phyloP scores from a whole-genome alignment of 2,113 vertebrate genomes.

The Acanthisitta chloris region DNA sequence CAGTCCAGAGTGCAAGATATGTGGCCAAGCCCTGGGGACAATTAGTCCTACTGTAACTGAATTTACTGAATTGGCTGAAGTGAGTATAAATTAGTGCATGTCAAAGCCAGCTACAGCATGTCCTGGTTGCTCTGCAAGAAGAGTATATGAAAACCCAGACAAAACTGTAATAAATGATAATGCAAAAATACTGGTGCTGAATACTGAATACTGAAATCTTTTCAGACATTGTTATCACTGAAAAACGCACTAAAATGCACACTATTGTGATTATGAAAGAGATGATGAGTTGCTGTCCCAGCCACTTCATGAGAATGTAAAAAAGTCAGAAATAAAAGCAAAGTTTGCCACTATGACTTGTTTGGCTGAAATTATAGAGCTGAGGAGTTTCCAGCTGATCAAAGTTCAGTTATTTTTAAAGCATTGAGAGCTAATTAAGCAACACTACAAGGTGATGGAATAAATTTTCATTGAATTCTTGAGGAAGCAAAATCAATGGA shows the following conservation, averaged over 20 bases:
- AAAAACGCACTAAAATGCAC: neutral
- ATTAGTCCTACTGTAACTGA: neutral
- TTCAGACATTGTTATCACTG: neutral
- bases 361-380: neutral
- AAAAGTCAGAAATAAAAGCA: neutral
- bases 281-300: neutral
- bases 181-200: neutral
- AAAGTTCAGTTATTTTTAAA: neutral
- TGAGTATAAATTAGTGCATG: neutral
- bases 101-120: neutral
- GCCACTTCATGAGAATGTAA: neutral
- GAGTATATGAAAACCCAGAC: neutral
- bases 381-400: too few relatives aligned
- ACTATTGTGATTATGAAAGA: neutral
- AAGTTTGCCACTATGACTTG: neutral
- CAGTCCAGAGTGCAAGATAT: neutral
- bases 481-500: neutral
- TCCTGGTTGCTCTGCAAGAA: neutral
- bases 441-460: neutral
- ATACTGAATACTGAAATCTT: too few relatives aligned
- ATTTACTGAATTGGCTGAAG: neutral
- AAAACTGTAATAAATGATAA: neutral
- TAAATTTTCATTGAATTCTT: neutral
- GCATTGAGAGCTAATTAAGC: neutral
- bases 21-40: neutral